Evolutionary conservation across 2,888 invertebrate species (phyloP), one percentile per base, ranked within the genome.

Genomic region (Tachina fera): DNA sequence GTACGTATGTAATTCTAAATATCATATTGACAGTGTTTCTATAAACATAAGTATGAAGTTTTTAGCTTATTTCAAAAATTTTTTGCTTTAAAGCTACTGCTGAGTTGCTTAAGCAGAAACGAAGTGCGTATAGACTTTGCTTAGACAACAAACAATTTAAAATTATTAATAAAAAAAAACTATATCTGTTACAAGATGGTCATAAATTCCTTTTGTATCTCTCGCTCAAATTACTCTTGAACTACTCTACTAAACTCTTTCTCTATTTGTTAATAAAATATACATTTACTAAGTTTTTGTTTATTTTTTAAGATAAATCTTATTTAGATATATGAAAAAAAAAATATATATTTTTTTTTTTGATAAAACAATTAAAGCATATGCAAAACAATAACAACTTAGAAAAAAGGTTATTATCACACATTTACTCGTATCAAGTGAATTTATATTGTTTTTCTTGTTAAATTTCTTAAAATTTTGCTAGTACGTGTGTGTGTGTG

Each of bases 381-480:
- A 22, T 70, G 49, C 41, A 49, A 22, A 56, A 49, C n/a, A 72
- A 60, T 13, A 60, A 70, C 47, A 51, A 68, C 10, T 58, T 16
- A 3, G 13, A 11, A 39, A 56, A 83, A 77, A 83, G 76, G 61
- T 82, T 82, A 76, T 82, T 82, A 82, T 82, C 82, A 82, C 63
- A 63, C 51, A 71, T 56, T 71, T 71, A n/a, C n/a, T n/a, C n/a
- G n/a, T n/a, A 72, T 83, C 65, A 77, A 58, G 70, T 43, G 70
- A 47, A 31, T 63, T 77, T 45, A n/a, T 70, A 56, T 8, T 70
- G 5, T 31, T 65, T 14, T 60, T 56, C n/a, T n/a, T 63, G 22
- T 51, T 53, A 79, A 72, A 13, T 70, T 74, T 58, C 13, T 65
- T 67, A 76, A 63, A 47, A 43, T 65, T 22, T 71, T 41, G 31